Evolutionary conservation across 2,888 invertebrate species (phyloP).

Genomic region (Philopedon plagiatum): DNA sequence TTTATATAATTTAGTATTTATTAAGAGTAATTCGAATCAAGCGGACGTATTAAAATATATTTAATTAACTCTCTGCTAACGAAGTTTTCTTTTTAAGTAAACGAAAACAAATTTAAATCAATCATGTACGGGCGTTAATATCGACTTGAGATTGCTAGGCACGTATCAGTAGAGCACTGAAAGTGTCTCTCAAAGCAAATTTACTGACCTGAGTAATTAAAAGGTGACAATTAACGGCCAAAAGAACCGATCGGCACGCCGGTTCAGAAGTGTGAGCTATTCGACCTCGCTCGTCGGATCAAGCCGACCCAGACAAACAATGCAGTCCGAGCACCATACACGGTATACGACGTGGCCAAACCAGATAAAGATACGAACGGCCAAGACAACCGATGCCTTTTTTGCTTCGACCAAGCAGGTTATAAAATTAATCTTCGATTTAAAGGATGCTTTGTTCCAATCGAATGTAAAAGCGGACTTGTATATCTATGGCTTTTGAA

Average conservation of each 20-base stretch:
- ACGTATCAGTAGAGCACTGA: slow-evolving; percentile 57
- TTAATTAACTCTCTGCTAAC: background rate
- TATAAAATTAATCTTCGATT: slow-evolving; percentile 52
- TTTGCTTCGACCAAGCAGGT: slow-evolving; percentile 44
- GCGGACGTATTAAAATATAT: background rate
- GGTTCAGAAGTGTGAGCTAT: slow-evolving; percentile 65
- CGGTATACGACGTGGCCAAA: slow-evolving; percentile 53
- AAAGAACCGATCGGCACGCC: slow-evolving; percentile 69
- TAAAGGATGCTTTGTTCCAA: slow-evolving; percentile 49
- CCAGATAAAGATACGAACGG: slow-evolving; percentile 53
- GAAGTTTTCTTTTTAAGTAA: background rate
- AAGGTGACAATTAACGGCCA: slow-evolving; percentile 70
- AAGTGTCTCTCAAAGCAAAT: slow-evolving; percentile 55
- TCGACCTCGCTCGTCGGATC: slow-evolving; percentile 59
- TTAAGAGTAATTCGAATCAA: background rate
- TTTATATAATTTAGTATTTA: too few species aligned
- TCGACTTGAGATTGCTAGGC: slow-evolving; percentile 54
- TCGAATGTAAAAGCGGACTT: slow-evolving; percentile 41
- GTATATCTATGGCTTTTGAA: slow-evolving; percentile 26
- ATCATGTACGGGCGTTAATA: slow-evolving; percentile 45
- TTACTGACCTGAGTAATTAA: slow-evolving; percentile 67
- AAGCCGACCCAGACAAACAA: slow-evolving; percentile 53
- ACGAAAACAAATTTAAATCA: slow-evolving; percentile 34
- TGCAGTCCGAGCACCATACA: slow-evolving; percentile 54
- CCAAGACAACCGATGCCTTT: slow-evolving; percentile 46